Evolutionary conservation across 2,113 vertebrate species (phyloP).

Genomic region (Percopsis transmontana): DNA sequence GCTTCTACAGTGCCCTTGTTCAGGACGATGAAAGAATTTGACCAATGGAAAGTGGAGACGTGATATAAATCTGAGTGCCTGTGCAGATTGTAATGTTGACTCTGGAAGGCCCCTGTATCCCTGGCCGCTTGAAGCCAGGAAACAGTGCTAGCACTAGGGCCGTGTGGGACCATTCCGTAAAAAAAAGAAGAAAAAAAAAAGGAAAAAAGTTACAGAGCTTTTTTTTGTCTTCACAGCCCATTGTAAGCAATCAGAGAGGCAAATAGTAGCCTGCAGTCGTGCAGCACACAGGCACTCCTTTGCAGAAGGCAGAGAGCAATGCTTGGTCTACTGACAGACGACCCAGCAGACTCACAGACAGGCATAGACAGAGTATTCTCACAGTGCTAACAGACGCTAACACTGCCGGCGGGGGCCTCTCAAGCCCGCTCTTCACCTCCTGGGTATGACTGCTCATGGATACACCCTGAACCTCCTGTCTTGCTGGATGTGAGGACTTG

Average conservation of each 20-base stretch:
- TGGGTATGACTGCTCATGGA: constrained; percentile 58
- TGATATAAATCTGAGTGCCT: constrained; percentile 57
- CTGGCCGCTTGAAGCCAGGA: constrained; percentile 61
- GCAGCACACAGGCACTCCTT: constrained; percentile 66
- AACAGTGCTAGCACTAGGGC: constrained; percentile 83
- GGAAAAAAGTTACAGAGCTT: constrained; percentile 55
- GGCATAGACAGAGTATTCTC: constrained; percentile 62
- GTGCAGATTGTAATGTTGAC: constrained; percentile 70
- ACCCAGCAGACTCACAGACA: constrained; percentile 47
- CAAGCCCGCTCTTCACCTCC: constrained; percentile 47
- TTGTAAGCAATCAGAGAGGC: constrained; percentile 79
- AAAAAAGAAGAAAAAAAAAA: constrained; percentile 49
- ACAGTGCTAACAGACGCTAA: constrained; percentile 48
- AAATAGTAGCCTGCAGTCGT: constrained; percentile 73
- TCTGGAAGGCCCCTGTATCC: constrained; percentile 52
- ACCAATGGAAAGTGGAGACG: constrained; percentile 33
- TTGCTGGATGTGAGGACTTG: constrained; percentile 48
- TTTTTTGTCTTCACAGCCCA: constrained; percentile 72
- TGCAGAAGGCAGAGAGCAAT: constrained; percentile 72
- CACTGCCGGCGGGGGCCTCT: constrained; percentile 51
- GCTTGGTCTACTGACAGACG: constrained; percentile 64
- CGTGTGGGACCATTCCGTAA: constrained; percentile 76
- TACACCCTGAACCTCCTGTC: constrained; percentile 44
- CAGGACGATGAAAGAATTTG: constrained; percentile 49
- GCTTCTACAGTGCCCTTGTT: constrained; percentile 23